Conservation (phyloP, 2,113 vertebrate species). For the Notothenia rossii region DNA sequence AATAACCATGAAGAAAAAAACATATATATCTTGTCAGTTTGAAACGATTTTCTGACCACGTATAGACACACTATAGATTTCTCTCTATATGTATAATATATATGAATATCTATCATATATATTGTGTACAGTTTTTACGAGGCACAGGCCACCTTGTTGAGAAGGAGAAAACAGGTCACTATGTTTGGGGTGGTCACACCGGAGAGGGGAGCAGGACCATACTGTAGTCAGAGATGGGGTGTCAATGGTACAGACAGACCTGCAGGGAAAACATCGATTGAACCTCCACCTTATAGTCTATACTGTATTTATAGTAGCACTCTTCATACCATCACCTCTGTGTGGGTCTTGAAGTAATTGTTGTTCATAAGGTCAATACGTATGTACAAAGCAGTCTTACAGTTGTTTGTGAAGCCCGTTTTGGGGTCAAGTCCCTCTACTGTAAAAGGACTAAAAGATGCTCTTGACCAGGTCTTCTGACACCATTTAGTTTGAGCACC, state of each 20-base stretch:
- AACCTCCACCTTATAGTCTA: constrained; percentile 50
- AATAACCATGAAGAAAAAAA: constrained; percentile 72
- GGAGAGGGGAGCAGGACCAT: constrained; percentile 39
- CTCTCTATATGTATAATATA: constrained; percentile 83
- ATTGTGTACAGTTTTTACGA: constrained; percentile 78
- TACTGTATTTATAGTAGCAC: constrained; percentile 48
- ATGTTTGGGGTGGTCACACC: constrained; percentile 64
- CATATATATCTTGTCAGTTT: constrained; percentile 69
- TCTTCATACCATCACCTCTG: constrained; percentile 32
- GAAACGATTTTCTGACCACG: constrained; percentile 79
- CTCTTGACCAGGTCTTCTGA: constrained; percentile 72
- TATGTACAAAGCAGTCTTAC: constrained; percentile 74
- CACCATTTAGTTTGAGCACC: constrained; percentile 81
- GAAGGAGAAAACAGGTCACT: constrained; percentile 77
- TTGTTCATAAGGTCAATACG: constrained; percentile 55
- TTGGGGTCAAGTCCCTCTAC: constrained; percentile 55
- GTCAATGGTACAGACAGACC: constrained; percentile 59
- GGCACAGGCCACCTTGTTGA: constrained; percentile 80
- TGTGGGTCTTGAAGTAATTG: constrained; percentile 29
- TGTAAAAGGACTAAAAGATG: constrained; percentile 68
- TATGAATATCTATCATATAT: constrained; percentile 82
- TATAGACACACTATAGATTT: constrained; percentile 82
- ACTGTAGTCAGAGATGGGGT: constrained; percentile 39
- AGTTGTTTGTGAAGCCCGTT: constrained; percentile 56
- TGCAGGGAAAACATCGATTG: constrained; percentile 68